Evolutionary conservation across 2,888 invertebrate species (phyloP).

Genomic region (Clostera curtula): DNA sequence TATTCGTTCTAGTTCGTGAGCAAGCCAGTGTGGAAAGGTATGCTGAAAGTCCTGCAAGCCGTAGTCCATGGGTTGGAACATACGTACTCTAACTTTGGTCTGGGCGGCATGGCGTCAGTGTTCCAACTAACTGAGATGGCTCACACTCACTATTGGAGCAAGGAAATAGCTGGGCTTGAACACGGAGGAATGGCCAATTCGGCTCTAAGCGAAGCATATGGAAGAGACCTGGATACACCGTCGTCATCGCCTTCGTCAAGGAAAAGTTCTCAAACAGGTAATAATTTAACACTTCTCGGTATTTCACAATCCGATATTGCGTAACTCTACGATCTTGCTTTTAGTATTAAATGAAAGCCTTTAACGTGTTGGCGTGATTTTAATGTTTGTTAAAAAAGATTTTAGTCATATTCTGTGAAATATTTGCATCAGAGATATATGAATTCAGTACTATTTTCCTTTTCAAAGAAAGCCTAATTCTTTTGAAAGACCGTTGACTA

Average conservation of each 20-base stretch:
- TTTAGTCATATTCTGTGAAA: too few relatives aligned
- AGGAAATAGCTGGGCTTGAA: conserved; percentile 80
- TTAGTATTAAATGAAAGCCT: too few relatives aligned
- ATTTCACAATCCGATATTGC: too few relatives aligned
- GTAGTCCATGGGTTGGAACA: conserved; percentile 93
- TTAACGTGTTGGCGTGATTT: too few relatives aligned
- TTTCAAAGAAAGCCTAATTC: too few relatives aligned
- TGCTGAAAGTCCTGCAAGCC: conserved; percentile 93
- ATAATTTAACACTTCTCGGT: conserved; percentile 1
- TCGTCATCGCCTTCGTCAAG: conserved; percentile 73
- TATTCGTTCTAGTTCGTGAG: conserved; percentile 82
- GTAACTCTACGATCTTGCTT: too few relatives aligned
- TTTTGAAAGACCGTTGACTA: too few relatives aligned
- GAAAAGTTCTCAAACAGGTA: conserved; percentile 80
- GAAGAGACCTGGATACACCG: conserved; percentile 47
- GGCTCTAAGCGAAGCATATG: conserved; percentile 42
- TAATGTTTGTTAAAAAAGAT: too few relatives aligned
- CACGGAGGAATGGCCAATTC: conserved; percentile 70
- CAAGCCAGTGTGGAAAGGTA: conserved; percentile 96
- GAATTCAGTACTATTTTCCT: too few relatives aligned
- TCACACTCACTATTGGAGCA: conserved; percentile 98
- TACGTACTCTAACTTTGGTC: conserved; percentile 93
- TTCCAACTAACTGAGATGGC: conserved; percentile 98
- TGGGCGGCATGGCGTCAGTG: conserved; percentile 98
- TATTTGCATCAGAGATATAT: too few relatives aligned